Evolutionary conservation across 2,888 invertebrate genomes (phyloP).

Genomic region (Epiblema foenella): DNA sequence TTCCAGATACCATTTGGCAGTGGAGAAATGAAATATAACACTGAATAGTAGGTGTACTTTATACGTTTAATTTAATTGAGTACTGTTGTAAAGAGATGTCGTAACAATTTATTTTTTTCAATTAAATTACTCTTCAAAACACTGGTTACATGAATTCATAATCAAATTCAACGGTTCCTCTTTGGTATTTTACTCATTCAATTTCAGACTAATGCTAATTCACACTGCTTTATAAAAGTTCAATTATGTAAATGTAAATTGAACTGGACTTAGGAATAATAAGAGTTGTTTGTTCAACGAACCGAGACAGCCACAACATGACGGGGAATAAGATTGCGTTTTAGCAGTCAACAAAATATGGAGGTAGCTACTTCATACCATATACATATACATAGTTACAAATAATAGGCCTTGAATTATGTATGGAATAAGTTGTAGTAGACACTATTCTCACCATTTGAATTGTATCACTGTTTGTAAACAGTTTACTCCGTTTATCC

Average conservation of each 20-base stretch:
- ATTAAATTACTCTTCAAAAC: neutral
- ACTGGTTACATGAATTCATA: neutral
- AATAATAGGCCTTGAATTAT: constrained; percentile 47
- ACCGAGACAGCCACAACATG: constrained; percentile 5
- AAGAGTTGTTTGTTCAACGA: constrained; percentile 30
- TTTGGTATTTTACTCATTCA: neutral
- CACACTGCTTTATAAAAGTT: neutral
- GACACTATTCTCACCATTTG: constrained; percentile 22
- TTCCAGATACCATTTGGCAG: no score
- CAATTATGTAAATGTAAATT: constrained; percentile 31
- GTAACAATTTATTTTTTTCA: no score
- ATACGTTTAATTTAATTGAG: no score
- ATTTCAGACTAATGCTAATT: neutral
- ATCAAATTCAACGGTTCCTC: neutral
- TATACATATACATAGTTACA: no score
- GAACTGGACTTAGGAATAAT: constrained; percentile 34
- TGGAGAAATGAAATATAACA: no score
- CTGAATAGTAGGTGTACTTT: no score
- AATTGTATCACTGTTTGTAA: constrained; percentile 14
- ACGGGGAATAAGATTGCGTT: constrained; percentile 38
- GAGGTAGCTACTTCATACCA: constrained; percentile 31
- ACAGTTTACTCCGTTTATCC: no score
- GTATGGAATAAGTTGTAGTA: constrained; percentile 35
- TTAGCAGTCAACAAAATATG: constrained; percentile 34
- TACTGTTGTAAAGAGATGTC: no score